A percentile compares a stretch with the other conserved stretches of the same genome.
These are phyloP conservation scores for Streptopelia turtur DNA, from an alignment of 2,797 vertebrate genomes.

Conservation along the genomic window DNA sequence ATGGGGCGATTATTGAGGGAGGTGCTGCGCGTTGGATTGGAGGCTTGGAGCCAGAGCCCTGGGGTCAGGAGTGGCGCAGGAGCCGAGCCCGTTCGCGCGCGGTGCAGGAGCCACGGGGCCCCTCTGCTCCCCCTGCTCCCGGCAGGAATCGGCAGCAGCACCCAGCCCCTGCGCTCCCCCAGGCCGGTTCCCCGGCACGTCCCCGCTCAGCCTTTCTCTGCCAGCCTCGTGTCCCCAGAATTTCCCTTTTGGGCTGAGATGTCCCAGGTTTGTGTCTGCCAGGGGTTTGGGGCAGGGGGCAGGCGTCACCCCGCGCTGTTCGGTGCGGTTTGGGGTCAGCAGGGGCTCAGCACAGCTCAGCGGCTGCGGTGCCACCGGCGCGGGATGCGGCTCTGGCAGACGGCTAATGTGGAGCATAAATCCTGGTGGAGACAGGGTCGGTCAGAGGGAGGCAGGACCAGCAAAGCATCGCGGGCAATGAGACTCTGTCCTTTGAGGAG, in stretches of 20 bases:
- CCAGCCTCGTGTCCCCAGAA: fast-evolving
- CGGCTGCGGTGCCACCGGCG: background rate
- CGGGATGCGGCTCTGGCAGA: slow-evolving; percentile 74
- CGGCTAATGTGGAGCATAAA: slow-evolving; percentile 78
- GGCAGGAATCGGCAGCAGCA: background rate
- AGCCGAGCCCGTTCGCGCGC: fast-evolving
- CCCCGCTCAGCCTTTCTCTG: fast-evolving
- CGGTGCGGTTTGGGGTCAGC: background rate
- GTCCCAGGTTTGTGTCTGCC: fast-evolving
- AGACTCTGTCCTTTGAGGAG: background rate
- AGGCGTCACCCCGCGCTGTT: fast-evolving
- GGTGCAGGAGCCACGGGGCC: background rate
- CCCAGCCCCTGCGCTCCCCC: fast-evolving
- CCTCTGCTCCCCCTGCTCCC: background rate
- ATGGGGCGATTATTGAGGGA: background rate
- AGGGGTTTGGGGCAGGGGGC: background rate
- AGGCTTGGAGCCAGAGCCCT: background rate
- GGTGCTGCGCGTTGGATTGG: background rate
- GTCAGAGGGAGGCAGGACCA: slow-evolving; percentile 85
- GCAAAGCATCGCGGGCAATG: slow-evolving; percentile 82
- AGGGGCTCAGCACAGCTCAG: background rate
- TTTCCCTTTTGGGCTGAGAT: background rate
- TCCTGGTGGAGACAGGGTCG: slow-evolving; percentile 82
- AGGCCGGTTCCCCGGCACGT: background rate
- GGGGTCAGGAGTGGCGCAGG: background rate